These are phyloP conservation scores for Dioctria rufipes DNA, from an alignment of 2,888 invertebrate genomes.

Conservation along the genomic window DNA sequence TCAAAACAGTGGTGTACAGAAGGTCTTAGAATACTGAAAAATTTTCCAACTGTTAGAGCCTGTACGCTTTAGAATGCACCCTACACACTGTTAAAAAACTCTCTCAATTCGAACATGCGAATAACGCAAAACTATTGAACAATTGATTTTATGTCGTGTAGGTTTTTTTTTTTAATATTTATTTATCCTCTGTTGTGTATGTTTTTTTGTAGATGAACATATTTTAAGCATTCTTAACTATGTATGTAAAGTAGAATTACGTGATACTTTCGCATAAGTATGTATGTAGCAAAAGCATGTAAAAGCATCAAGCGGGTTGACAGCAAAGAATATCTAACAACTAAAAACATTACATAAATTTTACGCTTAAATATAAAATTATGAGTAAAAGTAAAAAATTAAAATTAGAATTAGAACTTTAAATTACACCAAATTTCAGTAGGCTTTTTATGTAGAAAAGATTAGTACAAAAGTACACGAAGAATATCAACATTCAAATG, in stretches of 20 bases:
- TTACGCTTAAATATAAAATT: neutral
- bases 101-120: slow-evolving; percentile 5
- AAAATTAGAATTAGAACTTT: neutral
- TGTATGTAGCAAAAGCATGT: slow-evolving; percentile 10
- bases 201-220: neutral
- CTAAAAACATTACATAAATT: neutral
- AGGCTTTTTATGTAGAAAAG: no score
- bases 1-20: no score
- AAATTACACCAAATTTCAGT: no score
- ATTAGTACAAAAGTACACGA: no score
- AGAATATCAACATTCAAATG: no score
- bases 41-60: no score
- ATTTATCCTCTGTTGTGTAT: slow-evolving; percentile 11
- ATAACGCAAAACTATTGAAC: slow-evolving; percentile 10
- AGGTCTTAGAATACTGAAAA: no score
- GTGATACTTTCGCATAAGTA: neutral
- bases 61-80: no score
- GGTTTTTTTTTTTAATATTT: neutral
- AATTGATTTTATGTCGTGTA: neutral
- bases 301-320: slow-evolving; percentile 32
- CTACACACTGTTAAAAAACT: neutral
- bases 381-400: neutral
- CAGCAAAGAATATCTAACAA: slow-evolving; percentile 32
- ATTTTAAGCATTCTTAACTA: no score
- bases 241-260: no score